Evolutionary conservation across 2,113 vertebrate genomes (phyloP), one percentile per base, ranked within the genome.

Genomic region (Felis chaus): DNA sequence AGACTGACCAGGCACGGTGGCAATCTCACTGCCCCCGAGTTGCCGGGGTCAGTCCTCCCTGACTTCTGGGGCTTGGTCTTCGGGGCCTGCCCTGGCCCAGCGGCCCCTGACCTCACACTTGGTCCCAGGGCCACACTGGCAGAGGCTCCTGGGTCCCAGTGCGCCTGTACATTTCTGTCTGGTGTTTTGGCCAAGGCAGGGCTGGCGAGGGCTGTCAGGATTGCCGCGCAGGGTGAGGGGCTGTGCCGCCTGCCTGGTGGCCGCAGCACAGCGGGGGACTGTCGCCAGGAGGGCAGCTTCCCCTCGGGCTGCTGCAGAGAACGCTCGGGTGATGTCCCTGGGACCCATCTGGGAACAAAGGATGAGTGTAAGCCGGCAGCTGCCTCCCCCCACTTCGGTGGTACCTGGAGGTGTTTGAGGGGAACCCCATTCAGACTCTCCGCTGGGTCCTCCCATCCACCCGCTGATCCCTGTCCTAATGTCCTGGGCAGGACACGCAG

Each of bases 301-400:
- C 4, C 12, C 71, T 29, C 23, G 27, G 16, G 1, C 18, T 1
- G 5, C 1, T 5, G 31, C 31, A 16, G 84, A 41, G 1, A 29
- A 53, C 1, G 0, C 31, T 25, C 21, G 1, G 31, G 50, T 31
- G 36, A 15, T 5, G 7, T 3, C 8, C 29, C 76, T 13, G 31
- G 31, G 65, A 61, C 4, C 12, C 84, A 5, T 14, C 1, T 0
- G 73, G 78, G 36, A 55, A 41, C 27, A 29, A 53, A 57, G 74
- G 36, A 7, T 15, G 48, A 10, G 13, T n/a, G 89, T 9, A 21
- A 5, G 33, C n/a, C 4, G 0, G 25, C 21, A 0, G 53, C 36
- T 3, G 55, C 36, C 16, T 0, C 3, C 15, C 1, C 4, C 9
- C 2, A 14, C 61, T 36, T 31, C 66, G 25, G 55, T 1, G 55